A percentile compares a stretch with the other conserved stretches of the same genome.
phyloP scores from a whole-genome alignment of 2,888 invertebrate genomes.

The Phorcus lineatus region DNA sequence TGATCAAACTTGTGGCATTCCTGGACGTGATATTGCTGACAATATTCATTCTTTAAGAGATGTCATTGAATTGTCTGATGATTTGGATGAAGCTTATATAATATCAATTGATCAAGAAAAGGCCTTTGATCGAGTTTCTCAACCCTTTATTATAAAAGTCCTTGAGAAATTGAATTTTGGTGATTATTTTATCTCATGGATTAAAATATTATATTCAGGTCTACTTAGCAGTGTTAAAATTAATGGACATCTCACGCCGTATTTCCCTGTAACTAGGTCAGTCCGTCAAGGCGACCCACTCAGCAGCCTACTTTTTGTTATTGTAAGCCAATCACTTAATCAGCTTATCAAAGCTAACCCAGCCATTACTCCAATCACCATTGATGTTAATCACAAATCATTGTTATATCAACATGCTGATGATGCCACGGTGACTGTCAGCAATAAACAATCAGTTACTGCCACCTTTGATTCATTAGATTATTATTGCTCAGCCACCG shows the following conservation, averaged over 20 bases:
- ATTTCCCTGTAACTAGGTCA: neutral
- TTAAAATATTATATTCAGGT: neutral
- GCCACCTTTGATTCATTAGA: too few relatives aligned
- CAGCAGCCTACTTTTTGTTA: too few relatives aligned
- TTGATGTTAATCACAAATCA: too few relatives aligned
- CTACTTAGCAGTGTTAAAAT: neutral
- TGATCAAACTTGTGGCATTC: neutral
- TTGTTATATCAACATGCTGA: too few relatives aligned
- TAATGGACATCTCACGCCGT: neutral
- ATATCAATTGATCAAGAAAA: neutral
- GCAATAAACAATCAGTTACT: too few relatives aligned
- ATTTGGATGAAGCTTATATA: neutral
- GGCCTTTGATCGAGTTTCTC: neutral
- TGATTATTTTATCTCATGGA: neutral
- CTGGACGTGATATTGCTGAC: neutral
- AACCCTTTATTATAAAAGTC: neutral
- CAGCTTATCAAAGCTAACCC: too few relatives aligned
- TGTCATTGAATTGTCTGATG: neutral
- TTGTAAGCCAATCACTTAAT: too few relatives aligned
- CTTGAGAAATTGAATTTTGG: neutral
- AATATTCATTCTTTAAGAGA: neutral
- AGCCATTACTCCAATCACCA: too few relatives aligned
- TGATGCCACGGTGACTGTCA: too few relatives aligned
- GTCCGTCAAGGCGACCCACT: slow-evolving; percentile 28
- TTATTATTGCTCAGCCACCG: too few relatives aligned